Evolutionary conservation across 2,113 vertebrate species (phyloP), one percentile per base, ranked within the genome.

Genomic region (Tamias sibiricus): DNA sequence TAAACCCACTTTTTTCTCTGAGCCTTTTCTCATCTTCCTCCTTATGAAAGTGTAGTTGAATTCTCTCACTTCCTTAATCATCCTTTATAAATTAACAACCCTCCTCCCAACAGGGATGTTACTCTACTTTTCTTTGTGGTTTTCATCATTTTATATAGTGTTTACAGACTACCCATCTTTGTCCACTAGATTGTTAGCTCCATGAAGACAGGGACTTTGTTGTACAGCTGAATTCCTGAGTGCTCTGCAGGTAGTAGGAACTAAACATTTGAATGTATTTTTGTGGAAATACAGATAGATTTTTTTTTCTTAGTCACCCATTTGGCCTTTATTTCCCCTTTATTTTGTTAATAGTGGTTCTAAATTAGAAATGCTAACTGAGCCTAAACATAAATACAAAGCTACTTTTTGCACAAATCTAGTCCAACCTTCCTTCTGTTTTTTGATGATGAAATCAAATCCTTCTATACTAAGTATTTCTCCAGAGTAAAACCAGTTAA

Each of bases 371-470:
- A 59, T 83, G 76, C 71, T 81, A 64, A 42, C 26, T 90, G 75
- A 87, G 6, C 30, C 84, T 54, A 42, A 87, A 59, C 11, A 37
- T 81, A 77, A 82, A 7, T 85, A 8, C 42, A 59, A 86, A 95
- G 64, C 6, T 57, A 54, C 17, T 19, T 66, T 11, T 77, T 87
- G 71, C 16, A 14, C 28, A 54, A 47, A 69, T 87, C 30, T 80
- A 74, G 28, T 59, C 69, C 44, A 95, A 8, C 49, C 17, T 16
- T 83, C 13, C 8, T 3, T 52, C 49, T 52, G 13, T 90, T 95
- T 95, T 94, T 87, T 80, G 54, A 71, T 83, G 40, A 57, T 54
- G 47, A 87, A 82, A 79, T 94, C 49, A 92, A 49, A 20, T 66
- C 57, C 30, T n/a, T n/a, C n/a, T 86, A 35, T 95, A 40, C 42